phyloP scores from a whole-genome alignment of 2,113 vertebrate genomes.

The Ictidomys tridecemlineatus region DNA sequence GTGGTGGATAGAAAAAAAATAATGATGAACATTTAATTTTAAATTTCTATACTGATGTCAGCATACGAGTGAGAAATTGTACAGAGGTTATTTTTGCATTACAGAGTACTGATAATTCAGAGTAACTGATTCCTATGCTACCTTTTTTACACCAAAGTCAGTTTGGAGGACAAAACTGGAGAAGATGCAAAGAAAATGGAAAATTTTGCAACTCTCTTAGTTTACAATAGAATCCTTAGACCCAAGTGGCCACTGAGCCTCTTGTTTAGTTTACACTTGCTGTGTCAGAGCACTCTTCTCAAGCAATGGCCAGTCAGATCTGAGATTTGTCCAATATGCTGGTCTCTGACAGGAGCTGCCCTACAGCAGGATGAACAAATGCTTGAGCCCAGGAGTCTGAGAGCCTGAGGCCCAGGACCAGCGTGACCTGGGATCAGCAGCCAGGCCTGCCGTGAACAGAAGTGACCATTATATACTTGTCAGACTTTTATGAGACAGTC shows the following conservation, averaged over 20 bases:
- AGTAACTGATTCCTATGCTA: background rate
- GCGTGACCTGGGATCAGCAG: fast-evolving
- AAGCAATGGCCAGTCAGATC: background rate
- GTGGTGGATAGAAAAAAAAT: background rate
- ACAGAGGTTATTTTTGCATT: background rate
- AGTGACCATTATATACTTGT: conserved; percentile 55
- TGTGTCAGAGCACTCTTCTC: background rate
- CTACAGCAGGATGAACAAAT: background rate
- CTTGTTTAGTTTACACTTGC: conserved; percentile 13
- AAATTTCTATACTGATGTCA: background rate
- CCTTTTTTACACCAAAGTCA: background rate
- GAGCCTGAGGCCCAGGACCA: background rate
- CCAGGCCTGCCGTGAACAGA: background rate
- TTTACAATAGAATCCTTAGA: background rate
- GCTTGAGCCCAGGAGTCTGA: background rate
- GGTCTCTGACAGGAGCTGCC: conserved; percentile 4
- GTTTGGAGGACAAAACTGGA: background rate
- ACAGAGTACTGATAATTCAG: background rate
- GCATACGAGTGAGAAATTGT: background rate
- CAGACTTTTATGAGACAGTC: conserved; percentile 21
- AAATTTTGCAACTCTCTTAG: background rate
- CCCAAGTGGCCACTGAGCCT: background rate
- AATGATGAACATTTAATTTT: background rate
- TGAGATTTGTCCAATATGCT: conserved; percentile 5
- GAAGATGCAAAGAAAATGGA: background rate